Evolutionary conservation across 2,888 invertebrate species (phyloP).

Genomic region (Strigamia transsilvanica): DNA sequence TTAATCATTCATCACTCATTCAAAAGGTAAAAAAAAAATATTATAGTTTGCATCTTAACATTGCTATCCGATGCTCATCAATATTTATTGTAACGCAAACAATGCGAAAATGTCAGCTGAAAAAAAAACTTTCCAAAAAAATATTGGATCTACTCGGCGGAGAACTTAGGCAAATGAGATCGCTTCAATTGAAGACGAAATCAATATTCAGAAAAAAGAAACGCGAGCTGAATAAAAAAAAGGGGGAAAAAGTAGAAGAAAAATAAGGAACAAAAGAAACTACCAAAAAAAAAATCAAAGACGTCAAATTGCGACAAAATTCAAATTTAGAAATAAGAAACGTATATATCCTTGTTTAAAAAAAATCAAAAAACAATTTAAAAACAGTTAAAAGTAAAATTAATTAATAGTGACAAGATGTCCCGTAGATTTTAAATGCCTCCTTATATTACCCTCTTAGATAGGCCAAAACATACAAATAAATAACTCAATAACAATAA

Average conservation of each 20-base stretch:
- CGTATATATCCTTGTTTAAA: neutral
- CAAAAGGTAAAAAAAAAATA: slow-evolving; percentile 29
- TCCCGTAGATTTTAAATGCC: neutral
- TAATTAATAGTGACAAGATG: slow-evolving; percentile 12
- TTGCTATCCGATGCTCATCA: slow-evolving; percentile 26
- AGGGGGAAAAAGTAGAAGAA: neutral
- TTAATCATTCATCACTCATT: neutral
- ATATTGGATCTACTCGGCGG: slow-evolving; percentile 38
- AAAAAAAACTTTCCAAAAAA: slow-evolving; percentile 6
- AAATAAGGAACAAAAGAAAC: neutral
- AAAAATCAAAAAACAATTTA: neutral
- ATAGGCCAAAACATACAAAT: neutral
- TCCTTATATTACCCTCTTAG: neutral
- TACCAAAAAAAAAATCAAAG: neutral
- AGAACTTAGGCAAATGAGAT: slow-evolving; percentile 49
- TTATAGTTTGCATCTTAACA: neutral
- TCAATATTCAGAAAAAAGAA: slow-evolving; percentile 44
- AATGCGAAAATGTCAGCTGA: slow-evolving; percentile 33
- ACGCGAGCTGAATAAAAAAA: slow-evolving; percentile 18
- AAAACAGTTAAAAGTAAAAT: no score
- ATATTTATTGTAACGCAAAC: slow-evolving; percentile 42
- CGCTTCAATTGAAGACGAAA: slow-evolving; percentile 48
- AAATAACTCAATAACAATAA: slow-evolving; percentile 21
- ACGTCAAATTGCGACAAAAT: slow-evolving; percentile 26
- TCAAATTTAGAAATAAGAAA: neutral